Base-by-base conservation (phyloP, 2,888 invertebrate genomes). In the Drosophila paramelanica region DNA sequence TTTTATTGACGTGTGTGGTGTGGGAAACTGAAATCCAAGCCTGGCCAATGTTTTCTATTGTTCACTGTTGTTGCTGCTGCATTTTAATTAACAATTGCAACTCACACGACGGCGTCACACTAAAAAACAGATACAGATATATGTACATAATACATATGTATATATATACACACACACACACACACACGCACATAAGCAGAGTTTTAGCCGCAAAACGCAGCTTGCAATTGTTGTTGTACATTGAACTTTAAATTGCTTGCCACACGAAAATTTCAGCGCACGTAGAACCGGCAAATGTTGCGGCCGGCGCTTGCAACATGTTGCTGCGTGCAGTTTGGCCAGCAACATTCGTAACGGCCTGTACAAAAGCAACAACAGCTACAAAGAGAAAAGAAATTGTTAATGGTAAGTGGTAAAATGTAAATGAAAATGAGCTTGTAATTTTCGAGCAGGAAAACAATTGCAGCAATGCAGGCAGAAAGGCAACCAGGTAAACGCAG, bases 51-150 rank as follows among this genome's bases (percentile, higher is more conserved):
- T 67, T 80, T 78, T 78, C 73, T 65, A 78, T 78, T 78, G 77
- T 80, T 80, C 55, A 49, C 17, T 38, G 55, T 55, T 49, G 51
- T 36, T 58, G 58, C 25, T 36, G 46, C 17, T 58, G 66, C 45
- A 80, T 78, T 77, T 80, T 79, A 79, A 77, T 77, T 77, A 77
- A 71, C 80, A 77, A 79, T 76, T 76, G 80, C 77, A 77, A 47
- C 76, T 77, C 64, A 65, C 79, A 76, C 77, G 71, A 67, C 61
- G 70, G 55, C 69, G 57, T 33, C 68, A 73, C 20, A 47, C 42
- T 43, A 43, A 43, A 43, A 43, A 43, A 13, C 43, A 43, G 43
- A 43, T 43, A 64, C 23, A 46, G 8, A 68, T 36, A 45, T 10
- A 67, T 10, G 45, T 47, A 27, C 7, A 31, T 7, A 64, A 51